A percentile compares a stretch with the other conserved stretches of the same genome.
Conservation (phyloP, 2,113 vertebrate species). For the Aldabrachelys gigantea region DNA sequence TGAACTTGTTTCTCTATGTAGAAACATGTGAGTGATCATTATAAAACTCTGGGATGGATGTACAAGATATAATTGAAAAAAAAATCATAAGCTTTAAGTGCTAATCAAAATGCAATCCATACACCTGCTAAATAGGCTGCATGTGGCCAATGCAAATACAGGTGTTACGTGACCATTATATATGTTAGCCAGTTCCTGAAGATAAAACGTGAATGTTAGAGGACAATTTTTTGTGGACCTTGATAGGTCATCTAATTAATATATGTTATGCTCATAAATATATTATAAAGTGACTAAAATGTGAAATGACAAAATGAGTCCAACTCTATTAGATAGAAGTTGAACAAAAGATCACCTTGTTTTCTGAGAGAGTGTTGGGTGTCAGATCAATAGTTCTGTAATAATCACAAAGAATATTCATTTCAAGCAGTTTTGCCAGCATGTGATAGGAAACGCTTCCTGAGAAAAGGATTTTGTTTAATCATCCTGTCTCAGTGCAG, state of each 20-base stretch:
- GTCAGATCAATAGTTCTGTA: neutral
- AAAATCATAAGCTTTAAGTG: neutral
- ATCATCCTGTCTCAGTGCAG: neutral
- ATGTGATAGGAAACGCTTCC: neutral
- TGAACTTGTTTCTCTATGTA: neutral
- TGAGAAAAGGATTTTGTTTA: neutral
- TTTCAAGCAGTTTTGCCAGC: neutral
- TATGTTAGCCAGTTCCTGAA: constrained; percentile 29
- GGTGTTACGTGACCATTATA: constrained; percentile 42
- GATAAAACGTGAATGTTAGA: neutral
- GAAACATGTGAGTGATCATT: neutral
- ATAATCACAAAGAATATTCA: neutral
- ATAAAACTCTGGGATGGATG: neutral
- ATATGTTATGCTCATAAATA: constrained; percentile 43
- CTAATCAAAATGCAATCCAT: constrained; percentile 49
- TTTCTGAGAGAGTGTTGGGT: neutral
- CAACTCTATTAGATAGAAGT: neutral
- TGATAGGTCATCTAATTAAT: constrained; percentile 55
- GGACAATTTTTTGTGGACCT: constrained; percentile 19
- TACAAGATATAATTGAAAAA: neutral
- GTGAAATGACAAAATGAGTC: neutral
- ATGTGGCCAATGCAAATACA: constrained; percentile 20
- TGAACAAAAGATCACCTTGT: neutral
- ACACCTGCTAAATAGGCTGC: neutral
- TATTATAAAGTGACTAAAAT: neutral